These are phyloP conservation scores for Oryzias celebensis DNA, from an alignment of 2,113 vertebrate species.

Conservation along the genomic window DNA sequence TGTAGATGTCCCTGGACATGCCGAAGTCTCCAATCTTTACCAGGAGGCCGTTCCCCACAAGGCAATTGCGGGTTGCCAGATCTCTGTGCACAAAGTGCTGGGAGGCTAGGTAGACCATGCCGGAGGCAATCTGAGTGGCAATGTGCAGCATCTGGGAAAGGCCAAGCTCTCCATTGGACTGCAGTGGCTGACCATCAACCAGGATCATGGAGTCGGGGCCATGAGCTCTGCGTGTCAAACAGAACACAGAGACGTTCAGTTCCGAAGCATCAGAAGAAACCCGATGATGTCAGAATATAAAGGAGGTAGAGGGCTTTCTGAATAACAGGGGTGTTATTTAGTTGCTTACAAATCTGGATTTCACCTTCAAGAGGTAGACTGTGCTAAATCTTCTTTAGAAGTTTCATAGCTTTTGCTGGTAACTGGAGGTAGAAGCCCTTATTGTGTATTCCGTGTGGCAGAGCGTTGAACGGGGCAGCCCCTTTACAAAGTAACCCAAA, in stretches of 20 bases:
- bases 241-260: background rate
- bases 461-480: constrained; percentile 1
- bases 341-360: background rate
- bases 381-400: background rate
- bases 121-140: constrained; percentile 92
- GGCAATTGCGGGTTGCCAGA: constrained; percentile 96
- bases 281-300: background rate
- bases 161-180: constrained; percentile 91
- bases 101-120: constrained; percentile 96
- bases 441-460: background rate
- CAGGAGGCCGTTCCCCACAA: constrained; percentile 93
- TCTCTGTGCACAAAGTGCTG: constrained; percentile 99
- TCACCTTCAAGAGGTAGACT: background rate
- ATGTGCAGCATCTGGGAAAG: constrained; percentile 99
- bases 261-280: background rate
- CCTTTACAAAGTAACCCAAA: constrained; percentile 21
- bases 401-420: constrained; percentile 5
- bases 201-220: constrained; percentile 97
- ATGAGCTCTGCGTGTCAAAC: constrained; percentile 83
- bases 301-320: background rate
- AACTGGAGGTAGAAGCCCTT: background rate
- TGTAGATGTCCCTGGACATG: constrained; percentile 99
- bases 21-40: constrained; percentile 99
- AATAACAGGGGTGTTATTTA: background rate
- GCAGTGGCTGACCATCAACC: constrained; percentile 93